These are phyloP conservation scores for Diprion similis DNA, from an alignment of 1,140 invertebrate species.

Conservation along the genomic window DNA sequence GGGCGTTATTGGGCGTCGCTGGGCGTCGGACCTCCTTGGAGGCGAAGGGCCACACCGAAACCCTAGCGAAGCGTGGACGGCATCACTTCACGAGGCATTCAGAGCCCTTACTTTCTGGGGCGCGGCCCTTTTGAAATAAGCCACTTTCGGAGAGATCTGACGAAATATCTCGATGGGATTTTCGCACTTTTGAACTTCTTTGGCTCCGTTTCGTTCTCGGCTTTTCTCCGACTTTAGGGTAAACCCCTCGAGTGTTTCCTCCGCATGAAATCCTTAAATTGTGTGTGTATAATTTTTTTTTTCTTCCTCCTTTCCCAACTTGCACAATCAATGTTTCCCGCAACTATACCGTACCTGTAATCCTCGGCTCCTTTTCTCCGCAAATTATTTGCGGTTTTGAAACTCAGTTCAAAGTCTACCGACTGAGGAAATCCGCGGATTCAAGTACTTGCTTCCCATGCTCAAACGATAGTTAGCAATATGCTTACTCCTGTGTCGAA, in stretches of 20 bases:
- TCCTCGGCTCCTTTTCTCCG: not conserved
- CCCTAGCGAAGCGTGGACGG: constrained; percentile 34
- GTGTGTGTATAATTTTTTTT: not conserved
- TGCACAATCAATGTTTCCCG: not conserved
- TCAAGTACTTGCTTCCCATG: not conserved
- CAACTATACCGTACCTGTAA: too few species aligned
- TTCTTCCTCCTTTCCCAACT: not conserved
- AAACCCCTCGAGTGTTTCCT: constrained; percentile 32
- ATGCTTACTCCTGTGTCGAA: not conserved
- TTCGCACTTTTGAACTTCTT: constrained; percentile 56
- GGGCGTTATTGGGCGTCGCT: constrained; percentile 16
- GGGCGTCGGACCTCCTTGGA: constrained; percentile 1
- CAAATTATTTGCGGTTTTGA: not conserved
- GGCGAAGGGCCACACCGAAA: constrained; percentile 34
- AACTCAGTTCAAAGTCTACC: not conserved
- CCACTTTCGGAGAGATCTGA: constrained; percentile 43
- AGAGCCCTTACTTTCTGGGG: not conserved
- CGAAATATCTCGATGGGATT: constrained; percentile 42
- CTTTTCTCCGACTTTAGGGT: not conserved
- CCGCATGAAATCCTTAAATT: not conserved
- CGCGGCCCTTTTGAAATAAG: constrained; percentile 48
- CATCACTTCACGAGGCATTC: constrained; percentile 27
- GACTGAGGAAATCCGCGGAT: not conserved
- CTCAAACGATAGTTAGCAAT: not conserved
- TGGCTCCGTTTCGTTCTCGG: not conserved